phyloP scores from a whole-genome alignment of 2,888 invertebrate species.

The Silvanus unidentatus region DNA sequence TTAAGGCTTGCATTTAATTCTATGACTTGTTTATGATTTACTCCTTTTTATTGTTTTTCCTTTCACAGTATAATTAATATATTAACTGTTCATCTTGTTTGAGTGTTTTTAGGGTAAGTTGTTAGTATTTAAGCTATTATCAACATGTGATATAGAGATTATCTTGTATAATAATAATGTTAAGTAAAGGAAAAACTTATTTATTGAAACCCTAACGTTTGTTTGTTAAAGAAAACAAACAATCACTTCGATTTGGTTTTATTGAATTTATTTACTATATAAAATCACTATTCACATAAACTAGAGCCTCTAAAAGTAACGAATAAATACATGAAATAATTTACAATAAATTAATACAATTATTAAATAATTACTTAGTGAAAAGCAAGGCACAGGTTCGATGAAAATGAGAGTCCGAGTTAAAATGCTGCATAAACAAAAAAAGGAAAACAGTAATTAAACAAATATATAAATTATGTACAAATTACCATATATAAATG shows the following conservation, averaged over 20 bases:
- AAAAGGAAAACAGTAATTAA: not conserved
- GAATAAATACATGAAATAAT: slow-evolving; percentile 36
- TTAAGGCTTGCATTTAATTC: not conserved
- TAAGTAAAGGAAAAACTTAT: not conserved
- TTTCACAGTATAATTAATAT: too few relatives aligned
- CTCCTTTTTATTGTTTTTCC: too few relatives aligned
- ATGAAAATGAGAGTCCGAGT: slow-evolving; percentile 22
- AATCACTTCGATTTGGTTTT: too few relatives aligned
- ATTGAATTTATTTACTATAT: slow-evolving; percentile 13
- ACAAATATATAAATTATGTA: not conserved
- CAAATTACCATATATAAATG: not conserved
- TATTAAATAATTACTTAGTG: slow-evolving; percentile 26
- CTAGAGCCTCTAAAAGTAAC: slow-evolving; percentile 31
- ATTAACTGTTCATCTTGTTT: too few relatives aligned
- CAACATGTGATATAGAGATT: too few relatives aligned
- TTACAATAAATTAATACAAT: slow-evolving; percentile 28
- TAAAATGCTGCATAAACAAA: slow-evolving; percentile 20
- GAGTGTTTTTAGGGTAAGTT: too few relatives aligned
- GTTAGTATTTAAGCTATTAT: too few relatives aligned
- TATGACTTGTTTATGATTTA: too few relatives aligned
- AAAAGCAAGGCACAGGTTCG: slow-evolving; percentile 39
- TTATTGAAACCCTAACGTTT: not conserved
- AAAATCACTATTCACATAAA: slow-evolving; percentile 33
- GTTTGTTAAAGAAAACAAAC: too few relatives aligned
- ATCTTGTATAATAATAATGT: too few relatives aligned